Percentiles rank a stretch among this genome's conserved stretches.
Conservation (phyloP, 2,113 vertebrate species). For the Aegithalos caudatus region DNA sequence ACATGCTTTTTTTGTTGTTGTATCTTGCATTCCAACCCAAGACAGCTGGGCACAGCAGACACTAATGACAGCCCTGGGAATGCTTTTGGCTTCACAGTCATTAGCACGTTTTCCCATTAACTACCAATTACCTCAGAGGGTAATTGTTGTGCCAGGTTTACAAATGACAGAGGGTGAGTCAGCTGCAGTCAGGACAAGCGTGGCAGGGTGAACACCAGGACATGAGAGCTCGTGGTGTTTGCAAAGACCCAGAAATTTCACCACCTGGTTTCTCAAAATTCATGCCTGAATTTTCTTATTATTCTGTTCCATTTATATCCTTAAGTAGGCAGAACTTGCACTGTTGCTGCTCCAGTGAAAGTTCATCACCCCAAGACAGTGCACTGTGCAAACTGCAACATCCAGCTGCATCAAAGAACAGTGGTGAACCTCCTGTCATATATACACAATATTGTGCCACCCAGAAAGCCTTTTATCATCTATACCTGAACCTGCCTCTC, state of each 20-base stretch:
- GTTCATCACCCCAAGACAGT: background rate
- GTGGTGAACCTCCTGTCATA: background rate
- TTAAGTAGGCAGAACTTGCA: background rate
- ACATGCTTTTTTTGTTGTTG: too few species aligned
- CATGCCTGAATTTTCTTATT: background rate
- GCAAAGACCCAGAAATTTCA: background rate
- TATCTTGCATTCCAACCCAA: too few species aligned
- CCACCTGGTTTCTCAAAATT: background rate
- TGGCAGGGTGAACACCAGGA: background rate
- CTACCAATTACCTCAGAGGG: background rate
- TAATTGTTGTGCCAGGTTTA: background rate
- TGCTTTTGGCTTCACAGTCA: background rate
- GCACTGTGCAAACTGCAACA: background rate
- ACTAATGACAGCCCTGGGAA: background rate
- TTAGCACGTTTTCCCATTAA: background rate
- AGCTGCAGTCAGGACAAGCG: background rate
- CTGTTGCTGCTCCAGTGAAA: background rate
- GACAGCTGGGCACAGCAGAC: background rate
- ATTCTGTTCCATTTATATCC: background rate
- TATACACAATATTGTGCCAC: background rate
- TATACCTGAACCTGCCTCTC: background rate
- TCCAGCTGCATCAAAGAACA: background rate
- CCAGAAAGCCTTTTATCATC: background rate
- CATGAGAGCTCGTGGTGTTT: background rate
- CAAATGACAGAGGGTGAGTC: background rate